phyloP scores from a whole-genome alignment of 2,113 vertebrate genomes.

The Lepus timidus region DNA sequence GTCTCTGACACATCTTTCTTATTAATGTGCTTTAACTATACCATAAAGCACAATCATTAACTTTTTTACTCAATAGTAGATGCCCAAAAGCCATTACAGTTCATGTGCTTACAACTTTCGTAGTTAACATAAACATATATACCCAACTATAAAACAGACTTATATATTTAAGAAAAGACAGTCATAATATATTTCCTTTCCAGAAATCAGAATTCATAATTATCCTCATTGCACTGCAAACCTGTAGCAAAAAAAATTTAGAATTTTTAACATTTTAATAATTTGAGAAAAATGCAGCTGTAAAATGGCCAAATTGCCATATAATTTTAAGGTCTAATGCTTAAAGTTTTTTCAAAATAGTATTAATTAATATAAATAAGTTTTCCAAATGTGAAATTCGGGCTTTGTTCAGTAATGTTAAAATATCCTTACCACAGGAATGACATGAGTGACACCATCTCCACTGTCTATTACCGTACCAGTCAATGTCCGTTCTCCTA shows the following conservation, averaged over 20 bases:
- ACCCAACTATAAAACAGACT: neutral
- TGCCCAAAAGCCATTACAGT: neutral
- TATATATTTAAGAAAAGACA: constrained; percentile 32
- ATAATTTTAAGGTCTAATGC: neutral
- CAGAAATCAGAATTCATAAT: neutral
- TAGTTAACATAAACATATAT: neutral
- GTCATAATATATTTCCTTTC: neutral
- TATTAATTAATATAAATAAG: constrained; percentile 34
- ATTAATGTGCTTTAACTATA: neutral
- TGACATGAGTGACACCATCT: constrained; percentile 98
- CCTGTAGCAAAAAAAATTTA: neutral
- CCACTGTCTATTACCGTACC: constrained; percentile 99
- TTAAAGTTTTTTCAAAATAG: constrained; percentile 9
- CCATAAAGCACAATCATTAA: neutral
- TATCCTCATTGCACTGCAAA: neutral
- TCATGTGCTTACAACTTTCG: neutral
- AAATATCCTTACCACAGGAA: constrained; percentile 95
- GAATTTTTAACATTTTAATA: constrained; percentile 34
- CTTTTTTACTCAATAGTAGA: neutral
- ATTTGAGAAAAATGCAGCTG: neutral
- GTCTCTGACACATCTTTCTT: constrained; percentile 25
- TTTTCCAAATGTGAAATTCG: neutral
- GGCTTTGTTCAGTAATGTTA: constrained; percentile 24
- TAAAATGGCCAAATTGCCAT: neutral
- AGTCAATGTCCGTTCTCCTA: constrained; percentile 97